Evolutionary conservation across 2,113 vertebrate genomes (phyloP).

Genomic region (Thalassarche chlororhynchos): DNA sequence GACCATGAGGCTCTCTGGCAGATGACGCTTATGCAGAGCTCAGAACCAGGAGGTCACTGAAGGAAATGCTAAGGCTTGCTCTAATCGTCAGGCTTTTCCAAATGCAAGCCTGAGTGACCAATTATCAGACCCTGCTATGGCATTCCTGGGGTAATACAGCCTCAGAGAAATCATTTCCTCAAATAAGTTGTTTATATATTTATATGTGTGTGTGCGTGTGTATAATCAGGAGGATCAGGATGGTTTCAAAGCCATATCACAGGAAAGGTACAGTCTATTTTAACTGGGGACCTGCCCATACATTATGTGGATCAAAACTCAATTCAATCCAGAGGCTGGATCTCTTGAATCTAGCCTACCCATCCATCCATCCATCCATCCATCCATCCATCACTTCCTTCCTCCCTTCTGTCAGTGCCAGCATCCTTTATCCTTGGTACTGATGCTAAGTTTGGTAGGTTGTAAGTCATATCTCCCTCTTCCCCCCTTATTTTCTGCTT

Average conservation of each 20-base stretch:
- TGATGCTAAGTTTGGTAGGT: neutral
- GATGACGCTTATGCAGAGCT: neutral
- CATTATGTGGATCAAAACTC: neutral
- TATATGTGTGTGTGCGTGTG: accelerated
- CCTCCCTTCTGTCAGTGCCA: neutral
- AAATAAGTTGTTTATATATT: neutral
- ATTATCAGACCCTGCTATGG: neutral
- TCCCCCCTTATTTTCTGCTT: neutral
- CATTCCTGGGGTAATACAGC: neutral
- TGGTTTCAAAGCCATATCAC: neutral
- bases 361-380: neutral
- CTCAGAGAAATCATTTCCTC: neutral
- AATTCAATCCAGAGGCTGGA: neutral
- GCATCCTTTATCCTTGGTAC: neutral
- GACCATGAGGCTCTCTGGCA: neutral
- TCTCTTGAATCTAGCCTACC: neutral
- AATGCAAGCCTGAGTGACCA: neutral
- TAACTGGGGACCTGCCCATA: neutral
- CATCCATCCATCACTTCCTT: neutral
- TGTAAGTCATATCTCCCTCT: neutral
- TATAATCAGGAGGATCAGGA: neutral
- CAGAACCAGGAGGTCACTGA: neutral
- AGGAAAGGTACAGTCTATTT: neutral
- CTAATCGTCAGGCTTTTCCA: neutral
- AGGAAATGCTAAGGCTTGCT: neutral